These are phyloP conservation scores for Drosophila pandora DNA, from an alignment of 1,140 invertebrate genomes.

Conservation along the genomic window DNA sequence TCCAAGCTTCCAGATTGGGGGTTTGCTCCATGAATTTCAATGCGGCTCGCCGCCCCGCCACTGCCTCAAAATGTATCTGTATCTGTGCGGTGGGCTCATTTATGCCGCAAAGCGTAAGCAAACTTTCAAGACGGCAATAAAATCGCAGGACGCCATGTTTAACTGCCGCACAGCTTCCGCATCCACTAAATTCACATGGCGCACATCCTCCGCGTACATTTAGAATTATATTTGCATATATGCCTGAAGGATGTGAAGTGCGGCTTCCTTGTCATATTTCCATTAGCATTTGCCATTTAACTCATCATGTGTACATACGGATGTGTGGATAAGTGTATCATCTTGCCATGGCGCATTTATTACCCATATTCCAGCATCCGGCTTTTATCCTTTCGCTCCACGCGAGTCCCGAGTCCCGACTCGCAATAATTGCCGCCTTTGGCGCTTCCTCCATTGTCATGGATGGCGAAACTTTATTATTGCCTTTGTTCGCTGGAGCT, in stretches of 20 bases:
- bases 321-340: constrained; percentile 64
- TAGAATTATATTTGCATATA: constrained; percentile 63
- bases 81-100: constrained; percentile 52
- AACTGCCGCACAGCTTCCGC: constrained; percentile 68
- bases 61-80: background rate
- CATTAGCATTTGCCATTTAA: constrained; percentile 77
- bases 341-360: constrained; percentile 72
- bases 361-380: constrained; percentile 76
- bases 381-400: constrained; percentile 75
- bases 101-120: constrained; percentile 73
- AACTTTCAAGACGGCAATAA: constrained; percentile 77
- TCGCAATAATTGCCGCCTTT: constrained; percentile 62
- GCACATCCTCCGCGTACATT: constrained; percentile 38
- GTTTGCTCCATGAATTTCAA: constrained; percentile 67
- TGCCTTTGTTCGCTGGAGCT: constrained; percentile 33
- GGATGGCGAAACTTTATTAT: constrained; percentile 54
- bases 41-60: constrained; percentile 42
- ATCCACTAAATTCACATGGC: constrained; percentile 73
- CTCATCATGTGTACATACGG: constrained; percentile 55
- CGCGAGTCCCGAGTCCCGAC: constrained; percentile 32
- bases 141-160: constrained; percentile 58
- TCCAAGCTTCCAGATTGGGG: constrained; percentile 18
- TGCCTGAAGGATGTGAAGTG: constrained; percentile 28
- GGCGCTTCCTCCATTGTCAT: constrained; percentile 40
- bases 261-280: constrained; percentile 70